Percentiles rank a stretch among this genome's conserved stretches.
Evolutionary conservation across 2,113 vertebrate genomes (phyloP).

Genomic region (Phylloscopus trochiloides): DNA sequence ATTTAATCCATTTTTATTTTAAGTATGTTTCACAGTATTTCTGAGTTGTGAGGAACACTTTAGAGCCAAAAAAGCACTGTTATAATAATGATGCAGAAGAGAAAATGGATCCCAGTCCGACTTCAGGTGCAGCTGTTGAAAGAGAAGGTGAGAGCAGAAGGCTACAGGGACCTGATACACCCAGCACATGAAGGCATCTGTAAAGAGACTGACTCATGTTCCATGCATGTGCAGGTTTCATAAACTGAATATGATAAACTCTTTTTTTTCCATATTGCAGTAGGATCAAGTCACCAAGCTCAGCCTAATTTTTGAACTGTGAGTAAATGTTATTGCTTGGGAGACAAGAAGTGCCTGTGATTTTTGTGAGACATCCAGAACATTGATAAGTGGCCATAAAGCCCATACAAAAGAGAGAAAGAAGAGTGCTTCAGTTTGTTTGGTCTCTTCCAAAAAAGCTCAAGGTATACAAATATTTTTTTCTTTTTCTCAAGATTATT

Average conservation of each 20-base stretch:
- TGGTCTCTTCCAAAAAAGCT: neutral
- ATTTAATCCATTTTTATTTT: neutral
- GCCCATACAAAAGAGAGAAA: neutral
- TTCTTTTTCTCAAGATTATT: neutral
- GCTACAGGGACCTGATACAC: neutral
- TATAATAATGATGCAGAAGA: neutral
- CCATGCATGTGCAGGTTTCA: neutral
- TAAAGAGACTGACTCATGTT: neutral
- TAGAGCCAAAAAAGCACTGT: neutral
- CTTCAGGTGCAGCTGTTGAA: neutral
- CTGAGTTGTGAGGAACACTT: neutral
- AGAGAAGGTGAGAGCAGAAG: neutral
- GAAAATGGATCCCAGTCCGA: neutral
- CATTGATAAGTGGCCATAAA: neutral
- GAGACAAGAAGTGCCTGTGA: neutral
- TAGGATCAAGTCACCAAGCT: neutral
- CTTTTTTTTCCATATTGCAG: neutral
- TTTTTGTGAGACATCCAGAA: neutral
- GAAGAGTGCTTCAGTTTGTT: neutral
- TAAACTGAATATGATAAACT: neutral
- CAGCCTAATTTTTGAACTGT: neutral
- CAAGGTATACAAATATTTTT: neutral
- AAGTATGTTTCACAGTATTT: neutral
- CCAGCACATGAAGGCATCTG: neutral
- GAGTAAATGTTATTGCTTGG: neutral